These are phyloP conservation scores for Drosophila anomalata DNA, from an alignment of 2,888 invertebrate genomes.

Conservation along the genomic window DNA sequence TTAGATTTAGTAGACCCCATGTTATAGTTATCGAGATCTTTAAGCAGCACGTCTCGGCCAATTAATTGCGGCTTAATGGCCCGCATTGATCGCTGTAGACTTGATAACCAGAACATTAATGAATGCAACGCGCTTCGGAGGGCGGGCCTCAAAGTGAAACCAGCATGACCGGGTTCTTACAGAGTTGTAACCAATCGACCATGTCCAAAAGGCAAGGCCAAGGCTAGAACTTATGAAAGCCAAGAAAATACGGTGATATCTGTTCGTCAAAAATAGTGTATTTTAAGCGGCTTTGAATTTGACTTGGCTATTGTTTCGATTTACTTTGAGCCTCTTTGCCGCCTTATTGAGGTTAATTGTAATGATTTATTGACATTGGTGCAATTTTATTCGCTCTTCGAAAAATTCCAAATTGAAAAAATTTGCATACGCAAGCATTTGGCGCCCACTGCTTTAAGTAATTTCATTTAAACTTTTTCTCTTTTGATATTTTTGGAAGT, in stretches of 20 bases:
- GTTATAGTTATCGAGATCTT: conserved; percentile 35
- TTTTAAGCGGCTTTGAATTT: conserved; percentile 10
- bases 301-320: conserved; percentile 13
- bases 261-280: conserved; percentile 16
- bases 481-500: conserved; percentile 14
- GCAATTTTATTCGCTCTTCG: conserved; percentile 53
- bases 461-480: conserved; percentile 40
- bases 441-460: conserved; percentile 60
- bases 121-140: conserved; percentile 58
- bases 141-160: conserved; percentile 19
- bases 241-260: conserved; percentile 11
- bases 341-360: conserved; percentile 70
- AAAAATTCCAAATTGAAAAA: conserved; percentile 38
- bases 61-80: conserved; percentile 46
- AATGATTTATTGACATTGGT: conserved; percentile 51
- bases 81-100: conserved; percentile 21
- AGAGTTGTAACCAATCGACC: conserved; percentile 21
- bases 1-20: conserved; percentile 36
- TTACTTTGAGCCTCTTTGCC: conserved; percentile 8
- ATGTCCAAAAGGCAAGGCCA: conserved; percentile 23
- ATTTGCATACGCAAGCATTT: conserved; percentile 66
- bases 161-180: conserved; percentile 52
- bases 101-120: conserved; percentile 53
- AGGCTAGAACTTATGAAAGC: conserved; percentile 17
- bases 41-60: conserved; percentile 25